Evolutionary conservation across 1,140 invertebrate genomes (phyloP).

Genomic region (Catajapyx aquilonaris): DNA sequence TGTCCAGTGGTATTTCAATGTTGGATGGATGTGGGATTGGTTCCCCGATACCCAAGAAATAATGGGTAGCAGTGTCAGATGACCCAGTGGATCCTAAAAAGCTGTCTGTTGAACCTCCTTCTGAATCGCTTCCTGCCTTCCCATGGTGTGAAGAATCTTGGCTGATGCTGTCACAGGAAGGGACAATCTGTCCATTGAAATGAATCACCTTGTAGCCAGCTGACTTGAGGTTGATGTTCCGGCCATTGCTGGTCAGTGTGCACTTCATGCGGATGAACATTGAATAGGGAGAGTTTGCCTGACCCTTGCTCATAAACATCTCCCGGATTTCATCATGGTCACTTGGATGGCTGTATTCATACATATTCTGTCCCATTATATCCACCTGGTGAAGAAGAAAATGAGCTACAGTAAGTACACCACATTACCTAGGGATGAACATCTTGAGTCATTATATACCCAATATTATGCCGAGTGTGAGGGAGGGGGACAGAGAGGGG

Average conservation of each 20-base stretch:
- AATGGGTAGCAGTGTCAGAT: slow-evolving; percentile 15
- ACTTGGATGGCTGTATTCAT: slow-evolving; percentile 83
- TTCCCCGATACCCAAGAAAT: slow-evolving; percentile 56
- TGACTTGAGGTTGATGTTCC: slow-evolving; percentile 78
- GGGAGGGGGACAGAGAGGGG: too few species aligned
- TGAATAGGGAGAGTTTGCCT: slow-evolving; percentile 20
- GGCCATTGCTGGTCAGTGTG: slow-evolving; percentile 70
- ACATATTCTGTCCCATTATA: slow-evolving; percentile 80
- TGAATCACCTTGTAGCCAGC: slow-evolving; percentile 68
- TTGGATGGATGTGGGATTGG: slow-evolving; percentile 83
- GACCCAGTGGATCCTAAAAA: background rate
- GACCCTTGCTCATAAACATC: slow-evolving; percentile 36
- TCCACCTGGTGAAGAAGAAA: slow-evolving; percentile 83
- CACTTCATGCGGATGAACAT: slow-evolving; percentile 76
- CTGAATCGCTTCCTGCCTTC: too few species aligned
- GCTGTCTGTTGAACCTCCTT: slow-evolving; percentile 4
- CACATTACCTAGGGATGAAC: too few species aligned
- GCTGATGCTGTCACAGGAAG: too few species aligned
- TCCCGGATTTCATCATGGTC: slow-evolving; percentile 82
- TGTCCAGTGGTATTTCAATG: slow-evolving; percentile 70
- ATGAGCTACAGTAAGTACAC: background rate
- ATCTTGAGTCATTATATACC: too few species aligned
- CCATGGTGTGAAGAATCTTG: too few species aligned
- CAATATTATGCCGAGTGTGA: too few species aligned
- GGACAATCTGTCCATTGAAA: background rate